Evolutionary conservation across 1,140 invertebrate genomes (phyloP).

Genomic region (Varroa destructor): DNA sequence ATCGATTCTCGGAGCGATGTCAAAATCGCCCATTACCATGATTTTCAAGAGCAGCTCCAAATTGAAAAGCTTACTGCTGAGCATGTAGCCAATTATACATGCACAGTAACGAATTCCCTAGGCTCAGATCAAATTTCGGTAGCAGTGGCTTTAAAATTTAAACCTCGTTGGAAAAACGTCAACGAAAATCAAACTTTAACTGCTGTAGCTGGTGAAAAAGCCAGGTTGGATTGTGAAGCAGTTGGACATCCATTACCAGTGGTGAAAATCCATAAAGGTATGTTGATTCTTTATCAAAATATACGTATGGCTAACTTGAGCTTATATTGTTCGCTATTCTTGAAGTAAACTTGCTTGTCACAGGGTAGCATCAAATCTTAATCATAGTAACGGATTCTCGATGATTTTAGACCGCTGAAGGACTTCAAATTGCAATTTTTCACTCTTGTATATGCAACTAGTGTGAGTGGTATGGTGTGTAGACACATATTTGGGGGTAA

Average conservation of each 20-base stretch:
- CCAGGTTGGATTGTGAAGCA: constrained; percentile 30
- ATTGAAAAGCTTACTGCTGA: constrained; percentile 36
- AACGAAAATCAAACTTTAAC: neutral
- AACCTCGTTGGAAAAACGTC: neutral
- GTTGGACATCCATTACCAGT: constrained; percentile 32
- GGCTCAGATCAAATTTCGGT: constrained; percentile 31
- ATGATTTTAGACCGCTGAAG: too few relatives aligned
- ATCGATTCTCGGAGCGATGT: constrained; percentile 41
- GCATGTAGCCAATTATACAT: constrained; percentile 34
- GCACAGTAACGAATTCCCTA: constrained; percentile 32
- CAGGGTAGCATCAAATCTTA: too few relatives aligned
- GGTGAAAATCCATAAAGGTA: constrained; percentile 28
- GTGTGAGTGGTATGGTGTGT: too few relatives aligned
- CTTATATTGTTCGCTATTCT: too few relatives aligned
- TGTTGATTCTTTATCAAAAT: neutral
- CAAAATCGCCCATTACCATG: constrained; percentile 32
- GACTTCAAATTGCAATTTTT: too few relatives aligned
- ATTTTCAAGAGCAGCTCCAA: constrained; percentile 32
- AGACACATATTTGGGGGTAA: too few relatives aligned
- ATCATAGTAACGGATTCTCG: too few relatives aligned
- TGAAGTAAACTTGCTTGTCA: too few relatives aligned
- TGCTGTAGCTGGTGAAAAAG: neutral
- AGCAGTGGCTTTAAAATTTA: constrained; percentile 8
- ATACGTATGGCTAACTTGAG: too few relatives aligned
- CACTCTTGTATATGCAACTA: too few relatives aligned